Evolutionary conservation across 2,113 vertebrate genomes (phyloP).

Genomic region (Sturnus vulgaris): DNA sequence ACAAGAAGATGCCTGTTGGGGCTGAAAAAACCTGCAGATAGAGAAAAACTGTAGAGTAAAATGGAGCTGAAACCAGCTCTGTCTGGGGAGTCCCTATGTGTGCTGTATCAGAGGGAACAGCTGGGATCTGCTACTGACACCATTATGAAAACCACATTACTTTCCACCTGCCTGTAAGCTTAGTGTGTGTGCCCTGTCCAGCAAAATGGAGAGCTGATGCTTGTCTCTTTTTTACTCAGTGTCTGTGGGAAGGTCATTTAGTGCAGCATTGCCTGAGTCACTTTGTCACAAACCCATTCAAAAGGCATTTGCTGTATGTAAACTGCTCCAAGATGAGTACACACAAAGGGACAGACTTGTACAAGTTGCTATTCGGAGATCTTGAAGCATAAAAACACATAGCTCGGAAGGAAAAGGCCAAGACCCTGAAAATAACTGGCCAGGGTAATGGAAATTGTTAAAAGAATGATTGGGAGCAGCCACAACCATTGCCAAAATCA

Average conservation of each 20-base stretch:
- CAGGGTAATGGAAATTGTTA: conserved; percentile 29
- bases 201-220: not conserved
- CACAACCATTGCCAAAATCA: conserved; percentile 3
- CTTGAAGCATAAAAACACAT: not conserved
- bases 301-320: not conserved
- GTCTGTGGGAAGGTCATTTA: not conserved
- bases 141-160: not conserved
- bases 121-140: conserved; percentile 23
- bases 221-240: not conserved
- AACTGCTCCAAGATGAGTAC: not conserved
- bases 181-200: conserved; percentile 14
- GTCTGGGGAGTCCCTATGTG: not conserved
- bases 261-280: not conserved
- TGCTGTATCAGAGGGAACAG: not conserved
- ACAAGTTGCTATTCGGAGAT: not conserved
- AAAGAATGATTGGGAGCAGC: conserved; percentile 21
- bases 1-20: conserved; percentile 26
- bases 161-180: not conserved
- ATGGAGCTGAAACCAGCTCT: conserved; percentile 2
- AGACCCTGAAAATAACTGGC: conserved; percentile 14
- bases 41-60: not conserved
- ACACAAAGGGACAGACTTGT: not conserved
- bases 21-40: not conserved
- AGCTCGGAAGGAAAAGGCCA: conserved; percentile 11
- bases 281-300: conserved; percentile 19